phyloP scores from a whole-genome alignment of 2,888 invertebrate genomes.

The Sarcophaga caerulescens region DNA sequence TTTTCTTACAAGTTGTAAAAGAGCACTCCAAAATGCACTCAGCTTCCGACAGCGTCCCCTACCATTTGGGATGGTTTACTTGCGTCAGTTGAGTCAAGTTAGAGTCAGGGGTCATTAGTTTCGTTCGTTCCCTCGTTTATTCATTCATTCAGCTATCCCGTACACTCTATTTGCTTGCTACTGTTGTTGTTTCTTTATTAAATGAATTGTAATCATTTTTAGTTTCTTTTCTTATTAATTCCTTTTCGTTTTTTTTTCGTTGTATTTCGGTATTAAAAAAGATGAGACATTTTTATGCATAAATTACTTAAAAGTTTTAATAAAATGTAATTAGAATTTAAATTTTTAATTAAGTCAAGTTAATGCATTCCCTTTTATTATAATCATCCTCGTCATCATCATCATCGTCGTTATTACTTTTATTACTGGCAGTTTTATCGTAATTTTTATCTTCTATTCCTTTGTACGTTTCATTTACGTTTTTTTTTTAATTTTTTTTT shows the following conservation, averaged over 20 bases:
- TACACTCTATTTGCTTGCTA: conserved; percentile 20
- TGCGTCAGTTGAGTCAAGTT: conserved; percentile 29
- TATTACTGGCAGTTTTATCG: conserved; percentile 45
- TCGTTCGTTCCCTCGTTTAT: conserved; percentile 21
- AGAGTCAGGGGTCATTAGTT: conserved; percentile 64
- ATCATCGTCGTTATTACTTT: conserved; percentile 29
- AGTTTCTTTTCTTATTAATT: conserved; percentile 8
- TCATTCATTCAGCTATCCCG: conserved; percentile 8
- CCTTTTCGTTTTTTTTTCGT: background rate
- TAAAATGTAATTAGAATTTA: conserved; percentile 67
- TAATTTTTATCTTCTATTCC: background rate
- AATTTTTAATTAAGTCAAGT: conserved; percentile 67
- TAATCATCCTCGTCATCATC: background rate
- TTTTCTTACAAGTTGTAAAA: conserved; percentile 31
- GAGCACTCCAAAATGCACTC: background rate
- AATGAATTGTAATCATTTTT: conserved; percentile 62
- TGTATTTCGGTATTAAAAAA: background rate
- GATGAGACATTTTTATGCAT: conserved; percentile 60
- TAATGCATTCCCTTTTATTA: conserved; percentile 58
- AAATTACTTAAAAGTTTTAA: conserved; percentile 68
- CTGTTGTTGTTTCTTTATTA: conserved; percentile 52
- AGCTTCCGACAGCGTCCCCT: background rate
- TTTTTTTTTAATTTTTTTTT: background rate
- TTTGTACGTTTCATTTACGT: background rate
- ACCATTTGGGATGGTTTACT: background rate